These are phyloP conservation scores for Carposina sasakii DNA, from an alignment of 1,140 invertebrate genomes.

Conservation along the genomic window DNA sequence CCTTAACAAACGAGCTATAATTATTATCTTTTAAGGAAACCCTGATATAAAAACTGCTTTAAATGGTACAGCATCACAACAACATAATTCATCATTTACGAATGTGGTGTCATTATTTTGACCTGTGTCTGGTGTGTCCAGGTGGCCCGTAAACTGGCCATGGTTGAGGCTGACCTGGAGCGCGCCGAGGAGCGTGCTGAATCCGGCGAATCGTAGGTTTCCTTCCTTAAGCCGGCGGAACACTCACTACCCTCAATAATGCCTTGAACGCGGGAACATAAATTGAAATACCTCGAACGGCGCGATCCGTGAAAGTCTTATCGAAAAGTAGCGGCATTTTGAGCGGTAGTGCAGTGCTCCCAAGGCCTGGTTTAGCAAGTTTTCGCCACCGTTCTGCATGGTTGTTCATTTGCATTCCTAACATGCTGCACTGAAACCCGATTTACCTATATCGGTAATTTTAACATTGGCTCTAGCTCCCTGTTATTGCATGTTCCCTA, in stretches of 20 bases:
- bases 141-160: constrained; percentile 99
- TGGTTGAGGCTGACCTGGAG: constrained; percentile 99
- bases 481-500: constrained; percentile 58
- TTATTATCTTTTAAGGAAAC: too few species aligned
- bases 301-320: constrained; percentile 18
- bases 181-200: constrained; percentile 99
- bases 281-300: constrained; percentile 11
- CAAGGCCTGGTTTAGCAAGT: constrained; percentile 51
- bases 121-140: constrained; percentile 73
- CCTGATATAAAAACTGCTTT: too few species aligned
- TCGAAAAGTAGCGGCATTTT: constrained; percentile 30
- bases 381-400: constrained; percentile 66
- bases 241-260: constrained; percentile 21
- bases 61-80: constrained; percentile 15
- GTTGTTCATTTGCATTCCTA: constrained; percentile 68
- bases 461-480: constrained; percentile 52
- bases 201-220: constrained; percentile 98
- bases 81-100: too few species aligned
- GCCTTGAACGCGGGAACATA: constrained; percentile 11
- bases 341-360: constrained; percentile 33
- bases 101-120: background rate
- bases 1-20: constrained; percentile 6
- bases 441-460: constrained; percentile 55
- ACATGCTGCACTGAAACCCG: constrained; percentile 64
- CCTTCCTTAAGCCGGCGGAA: constrained; percentile 32